A percentile compares a stretch with the other conserved stretches of the same genome.
Conservation (phyloP, 2,888 invertebrate species). For the Dryobotodes eremita region DNA sequence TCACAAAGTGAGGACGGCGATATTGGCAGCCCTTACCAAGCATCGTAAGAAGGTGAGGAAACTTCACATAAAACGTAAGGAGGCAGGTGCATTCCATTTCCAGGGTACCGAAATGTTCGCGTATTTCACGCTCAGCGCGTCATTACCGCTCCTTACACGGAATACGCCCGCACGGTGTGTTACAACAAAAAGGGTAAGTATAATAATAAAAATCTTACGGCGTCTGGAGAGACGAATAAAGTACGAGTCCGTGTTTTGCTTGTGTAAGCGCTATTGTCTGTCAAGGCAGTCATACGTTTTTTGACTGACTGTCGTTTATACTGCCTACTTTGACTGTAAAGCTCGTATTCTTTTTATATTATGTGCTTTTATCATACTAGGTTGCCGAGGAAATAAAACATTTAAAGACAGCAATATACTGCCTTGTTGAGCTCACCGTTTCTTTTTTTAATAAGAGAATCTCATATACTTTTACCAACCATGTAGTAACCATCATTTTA, state of each 20-base stretch:
- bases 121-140: slow-evolving; percentile 89
- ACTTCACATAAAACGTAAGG: slow-evolving; percentile 90
- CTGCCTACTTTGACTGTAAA: slow-evolving; percentile 49
- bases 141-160: slow-evolving; percentile 84
- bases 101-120: slow-evolving; percentile 87
- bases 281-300: slow-evolving; percentile 60
- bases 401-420: slow-evolving; percentile 39
- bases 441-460: slow-evolving; percentile 39
- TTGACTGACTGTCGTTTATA: slow-evolving; percentile 63
- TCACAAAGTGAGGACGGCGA: slow-evolving; percentile 89
- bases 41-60: slow-evolving; percentile 88
- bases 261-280: slow-evolving; percentile 70
- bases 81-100: slow-evolving; percentile 90
- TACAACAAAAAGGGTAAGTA: slow-evolving; percentile 85
- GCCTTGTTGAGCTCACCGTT: slow-evolving; percentile 14
- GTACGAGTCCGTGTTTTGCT: slow-evolving; percentile 77
- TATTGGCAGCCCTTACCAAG: slow-evolving; percentile 88
- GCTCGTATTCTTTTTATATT: slow-evolving; percentile 32
- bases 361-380: slow-evolving; percentile 25
- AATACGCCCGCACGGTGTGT: slow-evolving; percentile 78
- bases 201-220: slow-evolving; percentile 88
- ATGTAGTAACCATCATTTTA: slow-evolving; percentile 24
- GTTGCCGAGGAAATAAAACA: slow-evolving; percentile 31
- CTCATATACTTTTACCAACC: slow-evolving; percentile 31
- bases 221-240: slow-evolving; percentile 78